Evolutionary conservation across 2,888 invertebrate genomes (phyloP).

Genomic region (Pristionchus exspectatus): DNA sequence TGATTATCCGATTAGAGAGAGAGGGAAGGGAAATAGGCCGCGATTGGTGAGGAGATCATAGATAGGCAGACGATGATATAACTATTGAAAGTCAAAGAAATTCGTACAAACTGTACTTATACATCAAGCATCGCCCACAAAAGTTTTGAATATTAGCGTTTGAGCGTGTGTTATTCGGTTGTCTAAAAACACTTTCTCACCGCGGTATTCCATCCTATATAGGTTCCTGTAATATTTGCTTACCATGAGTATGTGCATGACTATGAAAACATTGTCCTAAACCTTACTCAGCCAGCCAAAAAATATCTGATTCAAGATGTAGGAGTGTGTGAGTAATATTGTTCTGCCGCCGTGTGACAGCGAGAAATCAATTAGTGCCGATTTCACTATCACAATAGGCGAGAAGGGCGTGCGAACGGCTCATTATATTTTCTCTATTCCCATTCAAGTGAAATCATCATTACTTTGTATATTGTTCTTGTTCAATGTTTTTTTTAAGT

Average conservation of each 20-base stretch:
- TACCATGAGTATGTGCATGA: neutral
- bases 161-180: too few species aligned
- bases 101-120: too few species aligned
- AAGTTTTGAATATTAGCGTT: too few species aligned
- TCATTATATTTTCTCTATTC: neutral
- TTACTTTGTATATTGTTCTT: too few species aligned
- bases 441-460: neutral
- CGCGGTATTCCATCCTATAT: neutral
- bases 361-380: neutral
- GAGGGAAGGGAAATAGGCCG: neutral
- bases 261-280: neutral
- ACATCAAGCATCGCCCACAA: too few species aligned
- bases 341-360: neutral
- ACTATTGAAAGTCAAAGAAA: too few species aligned
- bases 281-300: neutral
- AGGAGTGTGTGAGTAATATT: neutral
- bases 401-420: neutral
- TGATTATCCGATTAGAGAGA: neutral
- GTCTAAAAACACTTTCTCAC: too few species aligned
- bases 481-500: too few species aligned
- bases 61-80: neutral
- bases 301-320: neutral
- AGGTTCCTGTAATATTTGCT: neutral
- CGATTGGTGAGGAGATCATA: neutral
- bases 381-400: constrained; percentile 33